Percentiles rank a stretch among this genome's conserved stretches.
Evolutionary conservation across 2,888 invertebrate genomes (phyloP).

Genomic region (Melipona bicolor): DNA sequence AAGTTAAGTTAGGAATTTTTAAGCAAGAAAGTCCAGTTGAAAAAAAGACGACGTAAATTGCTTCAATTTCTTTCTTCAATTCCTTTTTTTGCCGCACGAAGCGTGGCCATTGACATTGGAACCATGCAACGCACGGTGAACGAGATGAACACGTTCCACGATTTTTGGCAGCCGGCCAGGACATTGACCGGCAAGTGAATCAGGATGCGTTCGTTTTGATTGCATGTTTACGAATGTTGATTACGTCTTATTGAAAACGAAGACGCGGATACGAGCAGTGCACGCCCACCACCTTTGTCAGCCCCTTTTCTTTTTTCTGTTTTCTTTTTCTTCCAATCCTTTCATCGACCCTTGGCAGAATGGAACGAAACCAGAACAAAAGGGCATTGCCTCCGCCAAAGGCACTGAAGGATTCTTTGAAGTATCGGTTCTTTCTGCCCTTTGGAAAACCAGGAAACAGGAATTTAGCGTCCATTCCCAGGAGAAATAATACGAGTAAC

Average conservation of each 20-base stretch:
- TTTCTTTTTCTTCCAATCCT: slow-evolving; percentile 61
- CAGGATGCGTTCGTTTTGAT: slow-evolving; percentile 64
- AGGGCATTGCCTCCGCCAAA: slow-evolving; percentile 64
- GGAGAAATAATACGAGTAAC: slow-evolving; percentile 62
- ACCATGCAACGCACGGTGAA: not conserved
- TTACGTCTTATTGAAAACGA: slow-evolving; percentile 63
- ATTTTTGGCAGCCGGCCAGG: slow-evolving; percentile 31
- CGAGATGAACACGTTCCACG: not conserved
- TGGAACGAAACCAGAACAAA: slow-evolving; percentile 69
- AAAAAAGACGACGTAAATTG: not conserved
- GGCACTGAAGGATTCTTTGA: slow-evolving; percentile 69
- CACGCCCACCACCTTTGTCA: slow-evolving; percentile 71
- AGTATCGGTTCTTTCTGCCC: slow-evolving; percentile 63
- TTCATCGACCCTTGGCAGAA: slow-evolving; percentile 68
- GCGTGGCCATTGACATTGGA: not conserved
- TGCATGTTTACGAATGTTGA: slow-evolving; percentile 71
- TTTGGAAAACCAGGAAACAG: slow-evolving; percentile 54
- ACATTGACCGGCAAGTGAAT: slow-evolving; percentile 60
- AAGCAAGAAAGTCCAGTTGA: not conserved
- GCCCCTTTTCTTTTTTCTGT: slow-evolving; percentile 46
- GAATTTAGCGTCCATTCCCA: slow-evolving; percentile 67
- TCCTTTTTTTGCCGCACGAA: not conserved
- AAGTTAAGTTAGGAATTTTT: not conserved
- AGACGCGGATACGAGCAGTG: slow-evolving; percentile 67
- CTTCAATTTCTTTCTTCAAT: not conserved